Evolutionary conservation across 2,113 vertebrate species (phyloP).

Genomic region (Myxocyprinus asiaticus): DNA sequence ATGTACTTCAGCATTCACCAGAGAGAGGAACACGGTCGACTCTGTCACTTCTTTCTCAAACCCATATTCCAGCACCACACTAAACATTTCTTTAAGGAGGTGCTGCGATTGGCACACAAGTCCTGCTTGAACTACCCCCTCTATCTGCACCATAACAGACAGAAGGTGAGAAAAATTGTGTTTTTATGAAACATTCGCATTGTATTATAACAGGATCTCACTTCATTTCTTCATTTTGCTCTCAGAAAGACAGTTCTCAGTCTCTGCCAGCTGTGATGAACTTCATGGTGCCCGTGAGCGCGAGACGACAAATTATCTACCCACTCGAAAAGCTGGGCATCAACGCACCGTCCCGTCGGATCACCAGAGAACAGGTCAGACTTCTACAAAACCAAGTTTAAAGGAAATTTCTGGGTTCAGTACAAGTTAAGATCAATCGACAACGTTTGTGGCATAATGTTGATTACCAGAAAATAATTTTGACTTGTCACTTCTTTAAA

Average conservation of each 20-base stretch:
- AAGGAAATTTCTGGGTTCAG: too few species aligned
- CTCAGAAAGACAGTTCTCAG: constrained; percentile 77
- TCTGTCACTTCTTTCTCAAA: constrained; percentile 82
- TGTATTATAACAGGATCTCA: too few species aligned
- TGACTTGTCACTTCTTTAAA: too few species aligned
- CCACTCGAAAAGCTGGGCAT: constrained; percentile 89
- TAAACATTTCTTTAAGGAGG: constrained; percentile 86
- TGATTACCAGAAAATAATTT: too few species aligned
- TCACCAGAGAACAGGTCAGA: constrained; percentile 85
- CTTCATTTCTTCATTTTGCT: too few species aligned
- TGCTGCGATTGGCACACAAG: constrained; percentile 82
- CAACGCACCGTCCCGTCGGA: constrained; percentile 83
- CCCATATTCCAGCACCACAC: constrained; percentile 77
- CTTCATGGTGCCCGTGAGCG: constrained; percentile 87
- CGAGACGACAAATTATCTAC: constrained; percentile 92
- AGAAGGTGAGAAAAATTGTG: constrained; percentile 72
- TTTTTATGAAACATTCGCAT: too few species aligned
- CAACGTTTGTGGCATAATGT: too few species aligned
- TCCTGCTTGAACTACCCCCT: constrained; percentile 84
- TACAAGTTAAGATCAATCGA: too few species aligned
- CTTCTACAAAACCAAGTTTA: neutral
- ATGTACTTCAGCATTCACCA: constrained; percentile 82
- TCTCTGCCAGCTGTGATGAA: constrained; percentile 85
- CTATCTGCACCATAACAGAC: constrained; percentile 67
- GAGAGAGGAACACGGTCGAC: constrained; percentile 82